These are phyloP conservation scores for Cinclus mexicanus DNA, from an alignment of 2,113 vertebrate genomes.

Conservation along the genomic window DNA sequence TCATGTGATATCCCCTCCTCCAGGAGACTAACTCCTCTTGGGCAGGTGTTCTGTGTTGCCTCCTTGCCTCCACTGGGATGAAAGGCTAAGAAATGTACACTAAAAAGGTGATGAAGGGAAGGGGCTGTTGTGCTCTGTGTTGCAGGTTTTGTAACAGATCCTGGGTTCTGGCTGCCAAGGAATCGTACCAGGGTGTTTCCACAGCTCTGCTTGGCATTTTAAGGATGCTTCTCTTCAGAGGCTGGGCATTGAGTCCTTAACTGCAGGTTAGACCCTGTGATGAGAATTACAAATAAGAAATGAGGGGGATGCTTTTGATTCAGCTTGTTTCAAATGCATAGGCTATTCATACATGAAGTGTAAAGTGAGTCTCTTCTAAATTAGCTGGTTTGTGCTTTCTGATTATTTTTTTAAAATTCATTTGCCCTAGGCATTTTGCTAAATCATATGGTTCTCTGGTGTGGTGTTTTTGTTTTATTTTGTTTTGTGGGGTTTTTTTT, in stretches of 20 bases:
- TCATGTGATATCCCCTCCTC: conserved; percentile 45
- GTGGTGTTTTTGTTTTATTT: background rate
- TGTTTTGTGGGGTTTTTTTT: background rate
- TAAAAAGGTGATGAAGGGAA: background rate
- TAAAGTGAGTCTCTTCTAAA: background rate
- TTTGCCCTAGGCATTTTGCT: background rate
- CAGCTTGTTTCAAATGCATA: background rate
- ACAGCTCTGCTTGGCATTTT: background rate
- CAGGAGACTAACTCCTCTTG: conserved; percentile 3
- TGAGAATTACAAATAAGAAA: background rate
- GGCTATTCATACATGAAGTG: background rate
- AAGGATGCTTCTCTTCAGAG: background rate
- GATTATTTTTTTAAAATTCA: background rate
- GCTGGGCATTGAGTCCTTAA: background rate
- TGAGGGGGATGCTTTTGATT: background rate
- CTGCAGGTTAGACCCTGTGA: conserved; percentile 26
- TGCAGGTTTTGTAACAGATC: background rate
- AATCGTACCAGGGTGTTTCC: background rate
- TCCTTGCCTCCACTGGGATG: background rate
- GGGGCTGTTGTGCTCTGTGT: background rate
- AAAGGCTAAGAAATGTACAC: background rate
- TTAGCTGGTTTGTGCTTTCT: background rate
- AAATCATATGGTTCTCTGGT: background rate
- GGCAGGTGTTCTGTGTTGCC: background rate
- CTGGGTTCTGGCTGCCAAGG: background rate